Percentiles rank a stretch among this genome's conserved stretches.
Evolutionary conservation across 2,888 invertebrate genomes (phyloP).

Genomic region (Vanessa cardui): DNA sequence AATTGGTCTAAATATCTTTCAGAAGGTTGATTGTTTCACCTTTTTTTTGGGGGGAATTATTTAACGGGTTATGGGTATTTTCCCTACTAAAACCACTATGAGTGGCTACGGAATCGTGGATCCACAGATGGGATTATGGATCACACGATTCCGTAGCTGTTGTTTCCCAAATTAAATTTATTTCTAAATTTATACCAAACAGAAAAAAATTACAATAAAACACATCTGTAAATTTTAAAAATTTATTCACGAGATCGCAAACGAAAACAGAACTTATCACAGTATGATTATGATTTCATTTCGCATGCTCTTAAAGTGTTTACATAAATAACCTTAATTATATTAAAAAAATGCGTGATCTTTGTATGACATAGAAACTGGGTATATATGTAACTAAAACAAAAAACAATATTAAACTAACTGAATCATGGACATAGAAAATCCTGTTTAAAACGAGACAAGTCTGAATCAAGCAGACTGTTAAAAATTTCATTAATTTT

Average conservation of each 20-base stretch:
- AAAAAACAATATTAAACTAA: constrained; percentile 11
- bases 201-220: constrained; percentile 41
- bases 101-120: too few relatives aligned
- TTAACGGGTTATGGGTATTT: too few relatives aligned
- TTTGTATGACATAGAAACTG: constrained; percentile 49
- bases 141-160: too few relatives aligned
- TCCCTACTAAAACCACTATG: too few relatives aligned
- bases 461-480: too few relatives aligned
- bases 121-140: too few relatives aligned
- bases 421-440: neutral
- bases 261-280: constrained; percentile 66
- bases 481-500: too few relatives aligned
- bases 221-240: constrained; percentile 44
- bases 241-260: constrained; percentile 59
- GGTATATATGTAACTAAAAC: constrained; percentile 14
- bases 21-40: too few relatives aligned
- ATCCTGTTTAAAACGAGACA: neutral
- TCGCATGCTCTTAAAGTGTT: constrained; percentile 40
- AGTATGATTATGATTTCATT: constrained; percentile 54
- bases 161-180: too few relatives aligned
- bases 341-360: constrained; percentile 55
- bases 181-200: neutral
- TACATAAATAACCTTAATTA: constrained; percentile 40
- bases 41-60: too few relatives aligned
- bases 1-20: too few relatives aligned